These are phyloP conservation scores for Timema podura DNA, from an alignment of 2,888 invertebrate genomes.

Conservation along the genomic window DNA sequence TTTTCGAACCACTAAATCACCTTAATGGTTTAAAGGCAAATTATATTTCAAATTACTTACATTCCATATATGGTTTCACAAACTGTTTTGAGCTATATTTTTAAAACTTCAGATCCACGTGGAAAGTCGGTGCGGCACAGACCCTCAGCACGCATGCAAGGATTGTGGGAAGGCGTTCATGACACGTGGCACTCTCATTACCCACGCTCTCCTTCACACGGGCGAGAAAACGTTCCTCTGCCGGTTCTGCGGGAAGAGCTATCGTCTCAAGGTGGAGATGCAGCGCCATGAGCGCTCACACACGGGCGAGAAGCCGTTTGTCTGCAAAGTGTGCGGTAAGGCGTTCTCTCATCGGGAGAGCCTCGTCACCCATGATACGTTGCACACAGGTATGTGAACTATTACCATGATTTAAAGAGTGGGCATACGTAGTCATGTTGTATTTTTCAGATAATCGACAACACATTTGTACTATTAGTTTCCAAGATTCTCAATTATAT, in stretches of 20 bases:
- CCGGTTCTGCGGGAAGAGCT: slow-evolving; percentile 42
- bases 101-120: slow-evolving; percentile 41
- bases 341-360: slow-evolving; percentile 49
- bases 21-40: too few relatives aligned
- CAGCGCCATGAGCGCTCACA: slow-evolving; percentile 46
- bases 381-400: slow-evolving; percentile 37
- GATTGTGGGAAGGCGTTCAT: slow-evolving; percentile 40
- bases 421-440: too few relatives aligned
- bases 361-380: slow-evolving; percentile 47
- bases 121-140: slow-evolving; percentile 46
- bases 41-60: too few relatives aligned
- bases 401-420: too few relatives aligned
- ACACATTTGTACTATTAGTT: too few relatives aligned
- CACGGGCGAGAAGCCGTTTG: slow-evolving; percentile 50
- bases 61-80: too few relatives aligned
- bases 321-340: slow-evolving; percentile 46
- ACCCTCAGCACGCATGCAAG: slow-evolving; percentile 32
- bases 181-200: slow-evolving; percentile 41
- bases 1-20: too few relatives aligned
- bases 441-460: too few relatives aligned
- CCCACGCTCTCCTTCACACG: slow-evolving; percentile 40
- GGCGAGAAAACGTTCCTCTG: slow-evolving; percentile 41
- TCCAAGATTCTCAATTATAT: too few relatives aligned
- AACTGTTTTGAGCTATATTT: too few relatives aligned
- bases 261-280: slow-evolving; percentile 43